These are phyloP conservation scores for Drosophila siamana DNA, from an alignment of 2,888 invertebrate species.

Conservation along the genomic window DNA sequence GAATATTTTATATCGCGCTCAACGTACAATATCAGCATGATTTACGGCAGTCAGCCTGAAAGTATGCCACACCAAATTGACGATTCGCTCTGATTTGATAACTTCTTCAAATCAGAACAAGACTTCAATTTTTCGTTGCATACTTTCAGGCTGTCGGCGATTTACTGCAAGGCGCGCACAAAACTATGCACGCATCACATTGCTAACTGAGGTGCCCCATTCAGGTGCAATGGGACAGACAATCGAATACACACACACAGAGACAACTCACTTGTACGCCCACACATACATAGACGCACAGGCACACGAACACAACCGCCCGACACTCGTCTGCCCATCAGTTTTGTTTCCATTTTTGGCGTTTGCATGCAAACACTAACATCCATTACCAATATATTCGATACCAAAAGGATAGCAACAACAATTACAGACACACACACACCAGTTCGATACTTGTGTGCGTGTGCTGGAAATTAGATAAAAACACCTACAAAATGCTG, in stretches of 20 bases:
- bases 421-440: slow-evolving; percentile 36
- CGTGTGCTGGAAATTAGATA: slow-evolving; percentile 81
- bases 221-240: neutral
- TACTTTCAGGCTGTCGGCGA: slow-evolving; percentile 41
- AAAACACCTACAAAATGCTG: slow-evolving; percentile 79
- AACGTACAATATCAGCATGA: neutral
- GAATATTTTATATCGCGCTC: neutral
- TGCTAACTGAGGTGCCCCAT: slow-evolving; percentile 7
- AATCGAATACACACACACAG: slow-evolving; percentile 4
- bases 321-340: slow-evolving; percentile 43
- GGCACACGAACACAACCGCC: slow-evolving; percentile 10
- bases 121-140: slow-evolving; percentile 34
- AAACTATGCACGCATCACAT: slow-evolving; percentile 40
- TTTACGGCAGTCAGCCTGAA: slow-evolving; percentile 6
- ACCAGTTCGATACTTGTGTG: slow-evolving; percentile 46
- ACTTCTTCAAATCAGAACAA: slow-evolving; percentile 10
- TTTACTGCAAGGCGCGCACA: slow-evolving; percentile 31
- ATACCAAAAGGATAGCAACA: slow-evolving; percentile 70
- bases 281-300: slow-evolving; percentile 16
- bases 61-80: slow-evolving; percentile 17
- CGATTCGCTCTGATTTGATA: slow-evolving; percentile 21
- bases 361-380: slow-evolving; percentile 76
- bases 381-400: slow-evolving; percentile 78
- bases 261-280: slow-evolving; percentile 19
- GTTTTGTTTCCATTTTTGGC: slow-evolving; percentile 64